A percentile compares a stretch with the other conserved stretches of the same genome.
phyloP scores from a whole-genome alignment of 2,797 vertebrate species.

The Poeciliopsis turneri region DNA sequence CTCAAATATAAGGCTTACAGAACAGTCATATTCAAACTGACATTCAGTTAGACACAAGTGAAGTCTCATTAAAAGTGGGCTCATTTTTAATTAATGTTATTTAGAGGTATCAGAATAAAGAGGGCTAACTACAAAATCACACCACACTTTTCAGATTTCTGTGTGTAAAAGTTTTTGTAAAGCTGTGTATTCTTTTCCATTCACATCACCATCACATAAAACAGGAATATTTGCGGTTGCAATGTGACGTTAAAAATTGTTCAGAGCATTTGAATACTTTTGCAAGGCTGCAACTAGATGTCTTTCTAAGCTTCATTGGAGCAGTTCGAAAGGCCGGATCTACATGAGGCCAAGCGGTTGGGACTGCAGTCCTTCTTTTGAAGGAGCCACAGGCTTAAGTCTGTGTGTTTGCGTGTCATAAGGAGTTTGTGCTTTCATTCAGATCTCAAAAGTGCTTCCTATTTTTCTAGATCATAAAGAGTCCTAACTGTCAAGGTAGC shows the following conservation, averaged over 20 bases:
- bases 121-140: background rate
- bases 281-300: background rate
- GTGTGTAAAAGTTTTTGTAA: background rate
- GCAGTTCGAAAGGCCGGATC: constrained; percentile 19
- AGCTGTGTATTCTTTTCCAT: background rate
- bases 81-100: background rate
- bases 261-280: background rate
- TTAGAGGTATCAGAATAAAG: background rate
- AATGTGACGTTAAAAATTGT: background rate
- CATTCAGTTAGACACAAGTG: background rate
- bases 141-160: background rate
- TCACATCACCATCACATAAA: background rate
- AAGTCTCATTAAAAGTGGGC: background rate
- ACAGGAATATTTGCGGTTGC: background rate
- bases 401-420: constrained; percentile 27
- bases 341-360: constrained; percentile 38
- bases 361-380: constrained; percentile 35
- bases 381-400: constrained; percentile 48
- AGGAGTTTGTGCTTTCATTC: constrained; percentile 34
- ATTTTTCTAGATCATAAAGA: constrained; percentile 63
- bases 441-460: constrained; percentile 77
- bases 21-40: background rate
- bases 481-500: constrained; percentile 65
- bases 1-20: background rate
- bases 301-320: constrained; percentile 32